Base-by-base conservation (phyloP, 37 sponge, comb jelly and placozoan genomes). In the Spongia lamella region DNA sequence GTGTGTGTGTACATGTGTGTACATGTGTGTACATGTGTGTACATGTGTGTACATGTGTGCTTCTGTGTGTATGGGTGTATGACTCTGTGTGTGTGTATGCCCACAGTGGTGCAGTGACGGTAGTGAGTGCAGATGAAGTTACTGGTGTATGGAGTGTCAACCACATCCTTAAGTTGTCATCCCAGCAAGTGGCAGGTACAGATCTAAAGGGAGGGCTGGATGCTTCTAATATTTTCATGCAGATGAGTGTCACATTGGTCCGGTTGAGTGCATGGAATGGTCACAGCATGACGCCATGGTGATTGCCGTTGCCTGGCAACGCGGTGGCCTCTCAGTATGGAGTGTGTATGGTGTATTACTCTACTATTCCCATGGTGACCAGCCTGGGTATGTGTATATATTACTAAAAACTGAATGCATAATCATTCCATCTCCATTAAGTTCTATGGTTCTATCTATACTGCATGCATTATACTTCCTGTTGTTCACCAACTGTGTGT, bases 261-360 rank as follows among this genome's bases (percentile, higher is more conserved):
- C 76, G 6, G 93, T 92, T 24, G 57, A 62, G 74, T 62, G 78
- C 47, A 19, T 92, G 37, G 77, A 87, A 35, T 92, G 93, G 93
- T 76, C 84, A 20, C 43, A 56, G 19, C 47, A 53, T 16, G 89
- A 88, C 72, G 79, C 40, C 25, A 89, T 73, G 75, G 89, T 81
- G 21, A 6, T 93, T 13, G 90, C 87, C 35, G 87, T 93, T 54
- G 66, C 90, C 11, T 93, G 94, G 94, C 57, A 60, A 37, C 77
- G 82, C 26, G 89, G 94, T 25, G 86, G 86, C 0, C 56, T 93
- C 15, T 85, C 90, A 5, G 37, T 93, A 4, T 93, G 90, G 85
- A 73, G 77, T 7, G 94, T 93, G 59, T 89, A 82, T 72, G 94
- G 94, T 0, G 85, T 90, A 13, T 84, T 93, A 13, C 70, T 93